phyloP scores from a whole-genome alignment of 2,888 invertebrate genomes.

The Onchidella celtica region DNA sequence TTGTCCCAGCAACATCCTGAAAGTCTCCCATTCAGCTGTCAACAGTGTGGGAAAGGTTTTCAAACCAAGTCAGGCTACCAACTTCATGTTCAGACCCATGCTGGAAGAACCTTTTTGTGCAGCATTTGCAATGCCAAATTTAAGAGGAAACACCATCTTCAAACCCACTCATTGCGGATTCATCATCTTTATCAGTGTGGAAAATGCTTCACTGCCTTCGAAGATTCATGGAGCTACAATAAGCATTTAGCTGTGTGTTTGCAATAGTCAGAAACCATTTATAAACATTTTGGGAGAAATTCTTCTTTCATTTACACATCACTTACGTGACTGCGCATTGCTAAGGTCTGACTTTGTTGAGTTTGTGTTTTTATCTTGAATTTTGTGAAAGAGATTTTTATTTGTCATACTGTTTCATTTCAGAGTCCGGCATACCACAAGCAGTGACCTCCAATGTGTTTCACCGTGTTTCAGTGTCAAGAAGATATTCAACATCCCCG shows the following conservation, averaged over 20 bases:
- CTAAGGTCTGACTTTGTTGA: neutral
- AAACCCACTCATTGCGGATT: constrained; percentile 21
- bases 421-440: constrained; percentile 11
- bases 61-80: constrained; percentile 28
- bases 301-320: neutral
- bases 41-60: constrained; percentile 36
- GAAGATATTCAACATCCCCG: neutral
- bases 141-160: constrained; percentile 44
- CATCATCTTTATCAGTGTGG: constrained; percentile 26
- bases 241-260: constrained; percentile 5
- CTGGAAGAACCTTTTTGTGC: constrained; percentile 26
- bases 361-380: neutral
- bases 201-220: constrained; percentile 21
- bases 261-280: neutral
- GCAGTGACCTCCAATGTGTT: neutral
- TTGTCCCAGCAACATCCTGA: constrained; percentile 26
- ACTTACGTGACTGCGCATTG: neutral
- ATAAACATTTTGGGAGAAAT: neutral
- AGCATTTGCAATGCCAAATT: constrained; percentile 29
- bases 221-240: constrained; percentile 1
- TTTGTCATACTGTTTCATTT: constrained; percentile 19
- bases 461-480: neutral
- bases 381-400: neutral
- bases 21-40: constrained; percentile 34
- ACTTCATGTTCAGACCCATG: constrained; percentile 33